Conservation (phyloP, 1,140 invertebrate genomes). For the Drosophila prosaltans region DNA sequence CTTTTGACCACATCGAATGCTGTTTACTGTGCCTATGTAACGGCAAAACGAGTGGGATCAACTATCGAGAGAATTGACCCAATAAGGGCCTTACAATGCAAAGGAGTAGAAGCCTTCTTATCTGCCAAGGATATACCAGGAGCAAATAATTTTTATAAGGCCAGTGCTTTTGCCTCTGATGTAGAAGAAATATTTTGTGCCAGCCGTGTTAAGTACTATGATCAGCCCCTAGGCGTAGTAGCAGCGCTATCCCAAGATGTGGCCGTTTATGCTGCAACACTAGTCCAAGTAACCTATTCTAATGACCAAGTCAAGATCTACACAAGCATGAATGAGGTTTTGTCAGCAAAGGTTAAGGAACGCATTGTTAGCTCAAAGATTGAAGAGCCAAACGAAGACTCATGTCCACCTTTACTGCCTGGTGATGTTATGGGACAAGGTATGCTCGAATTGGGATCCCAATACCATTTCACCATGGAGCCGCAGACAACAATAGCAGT, state of each 20-base stretch:
- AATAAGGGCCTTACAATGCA: conserved; percentile 84
- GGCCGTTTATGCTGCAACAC: conserved; percentile 86
- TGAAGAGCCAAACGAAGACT: conserved; percentile 83
- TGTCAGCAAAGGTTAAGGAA: conserved; percentile 86
- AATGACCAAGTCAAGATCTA: conserved; percentile 40
- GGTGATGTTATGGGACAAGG: conserved; percentile 58
- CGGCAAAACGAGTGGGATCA: conserved; percentile 84
- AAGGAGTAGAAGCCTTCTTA: conserved; percentile 89
- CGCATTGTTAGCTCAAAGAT: conserved; percentile 86
- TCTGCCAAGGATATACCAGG: conserved; percentile 90
- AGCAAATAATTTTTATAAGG: conserved; percentile 85
- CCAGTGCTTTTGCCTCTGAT: conserved; percentile 46
- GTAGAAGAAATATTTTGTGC: conserved; percentile 83
- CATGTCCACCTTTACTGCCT: conserved; percentile 82
- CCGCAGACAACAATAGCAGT: conserved; percentile 86
- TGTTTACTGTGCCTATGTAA: conserved; percentile 87
- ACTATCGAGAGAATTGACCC: conserved; percentile 86
- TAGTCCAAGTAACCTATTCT: conserved; percentile 88
- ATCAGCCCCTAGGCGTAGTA: conserved; percentile 90
- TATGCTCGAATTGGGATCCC: conserved; percentile 73
- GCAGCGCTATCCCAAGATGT: conserved; percentile 86
- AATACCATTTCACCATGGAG: conserved; percentile 86
- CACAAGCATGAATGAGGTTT: conserved; percentile 83
- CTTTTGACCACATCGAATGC: conserved; percentile 84
- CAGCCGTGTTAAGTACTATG: conserved; percentile 86